phyloP scores from a whole-genome alignment of 1,140 invertebrate species.

The Drosophila ficusphila region DNA sequence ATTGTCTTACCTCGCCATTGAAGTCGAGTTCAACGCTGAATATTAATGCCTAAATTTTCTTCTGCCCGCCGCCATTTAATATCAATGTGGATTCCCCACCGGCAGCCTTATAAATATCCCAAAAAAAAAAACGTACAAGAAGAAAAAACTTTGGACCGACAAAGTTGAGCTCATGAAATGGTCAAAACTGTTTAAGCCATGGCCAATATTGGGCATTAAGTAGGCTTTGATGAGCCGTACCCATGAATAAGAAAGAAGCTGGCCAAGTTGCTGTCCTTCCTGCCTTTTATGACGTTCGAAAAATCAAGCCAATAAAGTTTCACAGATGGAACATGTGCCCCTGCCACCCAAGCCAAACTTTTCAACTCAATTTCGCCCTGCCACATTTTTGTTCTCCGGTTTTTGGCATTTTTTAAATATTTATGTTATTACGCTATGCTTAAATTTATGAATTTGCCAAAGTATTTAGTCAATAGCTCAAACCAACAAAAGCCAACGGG shows the following conservation, averaged over 20 bases:
- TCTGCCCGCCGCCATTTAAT: slow-evolving; percentile 50
- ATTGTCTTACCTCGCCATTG: slow-evolving; percentile 52
- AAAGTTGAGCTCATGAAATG: slow-evolving; percentile 49
- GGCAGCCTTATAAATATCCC: slow-evolving; percentile 45
- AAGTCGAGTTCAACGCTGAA: slow-evolving; percentile 54
- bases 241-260: slow-evolving; percentile 75
- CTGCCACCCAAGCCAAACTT: slow-evolving; percentile 43
- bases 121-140: background rate
- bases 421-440: slow-evolving; percentile 68
- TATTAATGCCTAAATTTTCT: slow-evolving; percentile 62
- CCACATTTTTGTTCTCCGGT: slow-evolving; percentile 42
- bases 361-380: slow-evolving; percentile 66
- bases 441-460: slow-evolving; percentile 81
- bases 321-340: slow-evolving; percentile 13
- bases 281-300: slow-evolving; percentile 48
- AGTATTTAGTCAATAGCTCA: slow-evolving; percentile 82
- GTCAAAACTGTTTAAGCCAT: slow-evolving; percentile 73
- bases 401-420: slow-evolving; percentile 67
- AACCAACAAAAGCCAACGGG: slow-evolving; percentile 7
- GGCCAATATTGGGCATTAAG: slow-evolving; percentile 76
- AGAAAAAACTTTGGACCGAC: slow-evolving; percentile 17
- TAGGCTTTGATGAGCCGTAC: slow-evolving; percentile 73
- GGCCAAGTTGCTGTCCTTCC: slow-evolving; percentile 5
- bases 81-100: slow-evolving; percentile 67
- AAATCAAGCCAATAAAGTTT: slow-evolving; percentile 75